Conservation (phyloP, 2,888 invertebrate species). For the Tridacna crocea region DNA sequence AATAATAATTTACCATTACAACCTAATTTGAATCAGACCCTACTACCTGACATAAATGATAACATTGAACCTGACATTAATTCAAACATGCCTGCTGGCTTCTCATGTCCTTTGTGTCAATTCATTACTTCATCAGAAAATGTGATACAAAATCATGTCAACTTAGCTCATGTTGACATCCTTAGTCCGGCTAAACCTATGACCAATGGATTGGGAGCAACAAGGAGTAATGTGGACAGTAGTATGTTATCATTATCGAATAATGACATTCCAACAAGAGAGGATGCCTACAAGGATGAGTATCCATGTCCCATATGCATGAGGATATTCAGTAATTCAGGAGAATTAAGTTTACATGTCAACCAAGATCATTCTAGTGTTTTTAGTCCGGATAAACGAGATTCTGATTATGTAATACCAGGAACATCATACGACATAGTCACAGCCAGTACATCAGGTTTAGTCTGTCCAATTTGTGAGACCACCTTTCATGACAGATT, state of each 20-base stretch:
- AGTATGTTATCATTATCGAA: neutral
- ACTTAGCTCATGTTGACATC: constrained; percentile 89
- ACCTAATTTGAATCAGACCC: constrained; percentile 54
- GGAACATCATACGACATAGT: constrained; percentile 10
- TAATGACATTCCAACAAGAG: constrained; percentile 15
- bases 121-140: constrained; percentile 90
- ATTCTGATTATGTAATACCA: constrained; percentile 13
- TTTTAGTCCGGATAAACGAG: constrained; percentile 87
- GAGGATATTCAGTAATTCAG: constrained; percentile 86
- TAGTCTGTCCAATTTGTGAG: constrained; percentile 82
- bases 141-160: constrained; percentile 92
- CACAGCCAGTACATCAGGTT: constrained; percentile 1
- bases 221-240: neutral
- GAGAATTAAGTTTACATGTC: constrained; percentile 93
- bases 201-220: constrained; percentile 8
- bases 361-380: constrained; percentile 94
- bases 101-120: constrained; percentile 91
- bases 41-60: constrained; percentile 69
- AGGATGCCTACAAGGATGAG: constrained; percentile 67
- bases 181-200: constrained; percentile 66
- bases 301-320: constrained; percentile 93
- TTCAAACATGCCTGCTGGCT: constrained; percentile 69
- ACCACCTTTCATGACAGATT: constrained; percentile 80
- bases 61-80: constrained; percentile 70
- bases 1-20: constrained; percentile 59